Evolutionary conservation across 2,888 invertebrate species (phyloP), one percentile per base, ranked within the genome.

Genomic region (Blastobasis adustella): DNA sequence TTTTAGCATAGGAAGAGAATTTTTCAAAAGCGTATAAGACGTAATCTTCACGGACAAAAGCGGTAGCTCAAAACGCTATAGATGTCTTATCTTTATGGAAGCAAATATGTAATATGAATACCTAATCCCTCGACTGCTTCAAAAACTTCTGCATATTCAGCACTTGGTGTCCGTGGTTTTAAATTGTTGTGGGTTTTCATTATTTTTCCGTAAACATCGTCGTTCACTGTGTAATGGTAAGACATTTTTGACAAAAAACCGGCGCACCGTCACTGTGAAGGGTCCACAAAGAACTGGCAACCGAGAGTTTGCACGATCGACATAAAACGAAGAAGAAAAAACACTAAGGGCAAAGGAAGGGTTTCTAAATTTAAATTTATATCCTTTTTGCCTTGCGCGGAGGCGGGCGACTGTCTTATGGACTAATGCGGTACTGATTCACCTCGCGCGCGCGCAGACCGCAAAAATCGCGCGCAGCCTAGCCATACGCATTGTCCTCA

Each of bases 351-450:
- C 76, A 68, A 62, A 69, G 68, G 71, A 70, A 79, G 73, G 76
- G 73, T 76, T 80, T 82, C 82, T 84, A 84, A 84, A 80, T 86
- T 83, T 86, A 86, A 85, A 83, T 82, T 71, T 71, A 9, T 66
- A 73, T 69, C 78, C 71, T 71, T 76, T 77, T 69, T 74, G 70
- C 69, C 73, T 73, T 67, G 72, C 72, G 59, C 69, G 76, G 72
- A 82, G 86, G 84, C 87, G 87, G 60, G 84, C 87, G 83, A 65
- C 79, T 78, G 76, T 76, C 73, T 69, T 86, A 86, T 86, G 79
- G 82, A 72, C 84, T 84, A 79, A 83, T 80, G 74, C 76, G 73
- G 71, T 71, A 87, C 88, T 88, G 87, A 87, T 80, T 85, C 88
- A 85, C 79, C 74, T 72, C 73, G 55, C 46, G 60, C 59, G 63